These are phyloP conservation scores for Sesamia nonagrioides DNA, from an alignment of 1,140 invertebrate species.

Conservation along the genomic window DNA sequence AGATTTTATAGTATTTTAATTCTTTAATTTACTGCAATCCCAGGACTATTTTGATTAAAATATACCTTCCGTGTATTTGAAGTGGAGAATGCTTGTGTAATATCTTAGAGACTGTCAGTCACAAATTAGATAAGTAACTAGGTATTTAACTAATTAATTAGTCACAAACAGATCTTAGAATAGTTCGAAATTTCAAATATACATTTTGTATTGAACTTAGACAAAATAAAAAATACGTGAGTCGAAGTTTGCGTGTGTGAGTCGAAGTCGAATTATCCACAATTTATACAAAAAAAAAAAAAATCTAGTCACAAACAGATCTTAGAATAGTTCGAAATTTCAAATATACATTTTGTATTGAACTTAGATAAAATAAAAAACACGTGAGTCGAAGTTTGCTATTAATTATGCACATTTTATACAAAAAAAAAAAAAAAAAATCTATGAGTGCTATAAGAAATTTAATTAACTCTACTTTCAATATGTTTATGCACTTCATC, in stretches of 20 bases:
- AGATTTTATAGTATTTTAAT: conserved; percentile 15
- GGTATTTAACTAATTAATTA: conserved; percentile 20
- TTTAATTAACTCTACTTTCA: too few relatives aligned
- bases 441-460: too few relatives aligned
- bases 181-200: conserved; percentile 18
- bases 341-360: neutral
- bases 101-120: neutral
- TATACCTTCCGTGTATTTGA: neutral
- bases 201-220: conserved; percentile 15
- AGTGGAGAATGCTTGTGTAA: neutral
- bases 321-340: too few relatives aligned
- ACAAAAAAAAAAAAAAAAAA: conserved; percentile 11
- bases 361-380: neutral
- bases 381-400: conserved; percentile 2
- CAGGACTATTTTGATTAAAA: conserved; percentile 20
- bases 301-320: too few relatives aligned
- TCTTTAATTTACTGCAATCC: neutral
- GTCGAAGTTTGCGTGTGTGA: too few relatives aligned
- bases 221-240: neutral
- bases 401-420: neutral
- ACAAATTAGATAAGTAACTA: conserved; percentile 29
- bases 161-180: conserved; percentile 2
- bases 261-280: too few relatives aligned
- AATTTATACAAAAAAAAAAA: too few relatives aligned
- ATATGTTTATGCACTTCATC: conserved; percentile 14